Evolutionary conservation across 2,888 invertebrate genomes (phyloP), one percentile per base, ranked within the genome.

Genomic region (Keiferia lycopersicella): DNA sequence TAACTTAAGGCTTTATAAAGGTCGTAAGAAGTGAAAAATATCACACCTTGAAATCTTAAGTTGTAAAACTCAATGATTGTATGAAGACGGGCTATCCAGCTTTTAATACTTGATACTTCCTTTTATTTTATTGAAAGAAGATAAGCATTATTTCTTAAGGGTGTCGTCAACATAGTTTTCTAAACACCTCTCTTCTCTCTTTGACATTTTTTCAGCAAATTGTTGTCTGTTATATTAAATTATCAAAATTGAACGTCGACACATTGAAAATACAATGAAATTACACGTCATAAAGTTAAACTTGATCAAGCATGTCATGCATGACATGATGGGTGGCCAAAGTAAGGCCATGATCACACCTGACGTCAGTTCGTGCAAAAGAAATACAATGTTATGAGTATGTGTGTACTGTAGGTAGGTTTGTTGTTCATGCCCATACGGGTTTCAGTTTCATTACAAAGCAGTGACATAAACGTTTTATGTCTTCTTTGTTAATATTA

Each of bases 381-480:
- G 14, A 53, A 0, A 12, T 34, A 34, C 34, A 22, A 22, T 22
- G 22, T 22, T 22, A 53, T 6, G 22, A 22, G 51, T 51, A 51
- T 18, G 22, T 51, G 11, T 20, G 51, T 51, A 20, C 8, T 11
- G n/a, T n/a, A 26, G 3, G 2, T 26, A 26, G 3, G 3, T 26
- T 26, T 6, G 6, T 26, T 6, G 2, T 2, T 26, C 26, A 4
- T 26, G 51, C 18, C 26, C 26, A 51, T 51, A 10, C 51, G 12
- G 12, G 58, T 59, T 39, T 39, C 20, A 41, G 20, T 39, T 38
- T 59, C 39, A 18, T 41, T 59, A 34, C 39, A 59, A 59, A 59
- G 58, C 39, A 1, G 39, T 59, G 58, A 41, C 58, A 59, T 59
- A 59, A 59, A 59, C 51, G 16, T 39, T 57, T 58, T 34, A 58